Evolutionary conservation across 2,888 invertebrate genomes (phyloP).

Genomic region (Acleris emargana): DNA sequence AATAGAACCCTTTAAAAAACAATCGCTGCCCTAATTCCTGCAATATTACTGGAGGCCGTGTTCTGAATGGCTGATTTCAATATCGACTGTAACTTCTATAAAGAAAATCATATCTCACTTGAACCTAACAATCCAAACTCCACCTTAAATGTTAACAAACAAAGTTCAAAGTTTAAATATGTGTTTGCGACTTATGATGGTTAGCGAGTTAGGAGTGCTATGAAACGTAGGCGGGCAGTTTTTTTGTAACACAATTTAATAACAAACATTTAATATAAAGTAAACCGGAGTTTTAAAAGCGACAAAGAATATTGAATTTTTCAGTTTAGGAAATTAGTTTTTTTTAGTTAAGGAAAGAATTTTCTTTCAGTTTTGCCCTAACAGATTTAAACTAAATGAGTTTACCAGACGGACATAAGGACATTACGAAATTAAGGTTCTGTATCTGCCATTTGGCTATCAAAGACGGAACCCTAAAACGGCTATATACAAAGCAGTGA

Average conservation of each 20-base stretch:
- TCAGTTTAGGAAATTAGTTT: too few species aligned
- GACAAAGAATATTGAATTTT: not conserved
- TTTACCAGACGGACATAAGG: too few species aligned
- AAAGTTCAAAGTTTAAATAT: not conserved
- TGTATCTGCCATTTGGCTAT: too few species aligned
- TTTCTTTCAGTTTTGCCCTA: too few species aligned
- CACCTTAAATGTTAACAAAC: not conserved
- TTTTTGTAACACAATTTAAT: not conserved
- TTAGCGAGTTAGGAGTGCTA: not conserved
- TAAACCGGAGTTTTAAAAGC: not conserved
- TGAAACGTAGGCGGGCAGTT: conserved; percentile 1
- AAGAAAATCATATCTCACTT: not conserved
- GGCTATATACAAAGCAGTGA: too few species aligned
- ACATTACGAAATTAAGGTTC: too few species aligned
- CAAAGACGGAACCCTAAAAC: too few species aligned
- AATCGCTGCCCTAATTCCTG: conserved; percentile 11
- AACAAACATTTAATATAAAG: not conserved
- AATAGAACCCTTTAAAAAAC: conserved; percentile 16
- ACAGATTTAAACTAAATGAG: too few species aligned
- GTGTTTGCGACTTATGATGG: not conserved
- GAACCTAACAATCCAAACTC: not conserved
- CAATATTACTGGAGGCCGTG: conserved; percentile 6
- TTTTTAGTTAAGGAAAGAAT: too few species aligned
- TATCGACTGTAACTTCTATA: conserved; percentile 6
- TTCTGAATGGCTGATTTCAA: conserved; percentile 13